Conservation (phyloP, 2,888 invertebrate genomes). For the Hipparchia semele region DNA sequence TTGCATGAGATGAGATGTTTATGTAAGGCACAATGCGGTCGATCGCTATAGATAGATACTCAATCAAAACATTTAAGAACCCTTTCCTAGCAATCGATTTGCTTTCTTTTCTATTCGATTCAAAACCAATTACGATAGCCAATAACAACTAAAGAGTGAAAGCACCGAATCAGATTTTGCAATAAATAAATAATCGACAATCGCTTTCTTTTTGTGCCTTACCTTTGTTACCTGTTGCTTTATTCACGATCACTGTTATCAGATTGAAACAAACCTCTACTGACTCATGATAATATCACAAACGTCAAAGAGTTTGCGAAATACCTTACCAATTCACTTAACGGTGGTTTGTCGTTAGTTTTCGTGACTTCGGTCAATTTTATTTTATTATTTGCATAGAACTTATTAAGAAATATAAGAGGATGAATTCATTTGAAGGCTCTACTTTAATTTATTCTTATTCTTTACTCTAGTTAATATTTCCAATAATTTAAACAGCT, state of each 20-base stretch:
- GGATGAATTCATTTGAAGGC: not conserved
- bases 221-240: constrained; percentile 41
- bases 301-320: constrained; percentile 28
- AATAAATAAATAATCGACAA: constrained; percentile 26
- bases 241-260: constrained; percentile 32
- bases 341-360: constrained; percentile 4
- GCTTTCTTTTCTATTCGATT: constrained; percentile 6
- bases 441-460: not conserved
- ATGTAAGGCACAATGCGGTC: not conserved
- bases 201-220: constrained; percentile 44
- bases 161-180: constrained; percentile 32
- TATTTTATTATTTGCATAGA: not conserved
- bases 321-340: not conserved
- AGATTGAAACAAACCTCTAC: constrained; percentile 24
- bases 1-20: not conserved
- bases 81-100: not conserved
- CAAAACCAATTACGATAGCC: constrained; percentile 1
- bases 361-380: constrained; percentile 1
- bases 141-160: constrained; percentile 36
- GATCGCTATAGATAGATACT: not conserved
- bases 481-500: not conserved
- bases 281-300: constrained; percentile 33
- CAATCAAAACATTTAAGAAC: not conserved
- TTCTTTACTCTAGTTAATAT: no score
- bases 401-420: not conserved